Evolutionary conservation across 2,797 vertebrate species (phyloP), one percentile per base, ranked within the genome.

Genomic region (Smutsia gigantea): DNA sequence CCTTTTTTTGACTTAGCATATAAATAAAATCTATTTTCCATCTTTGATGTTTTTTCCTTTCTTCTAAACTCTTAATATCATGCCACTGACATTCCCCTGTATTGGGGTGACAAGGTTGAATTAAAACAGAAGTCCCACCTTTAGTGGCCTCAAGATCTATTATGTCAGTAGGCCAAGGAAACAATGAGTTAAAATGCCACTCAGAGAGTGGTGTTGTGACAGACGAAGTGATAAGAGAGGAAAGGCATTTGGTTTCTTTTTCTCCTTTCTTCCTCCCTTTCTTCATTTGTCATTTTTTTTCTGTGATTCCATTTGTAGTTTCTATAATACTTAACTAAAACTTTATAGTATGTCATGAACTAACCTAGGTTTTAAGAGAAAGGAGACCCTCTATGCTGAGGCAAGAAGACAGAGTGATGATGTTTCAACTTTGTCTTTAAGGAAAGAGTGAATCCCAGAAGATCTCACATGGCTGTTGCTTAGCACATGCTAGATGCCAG

Each of bases 401-500:
- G 4, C 9, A 72, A 31, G 2, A 1, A 83, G 49, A 64, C 64
- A 85, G 68, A 19, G 14, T 27, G 10, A 19, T 8, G 27, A 55
- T 5, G 12, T n/a, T n/a, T 79, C 27, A 5, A 39, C 14, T 25
- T 90, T n/a, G 25, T 71, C 68, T 93, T 46, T 31, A 64, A 94
- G n/a, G 39, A 53, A 87, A 71, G 39, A 83, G 4, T 46, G 49
- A 71, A 74, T 72, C 55, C 46, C 17, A 55, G 14, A 42, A 57
- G 49, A 53, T 83, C 31, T 53, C 49, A 83, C 39, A 77, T 87
- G 19, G 63, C 9, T 71, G 71, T 29, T 27, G 2, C 92, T 64
- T 18, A 2, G 21, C 42, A 7, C 31, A 25, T 15, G 13, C 4
- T 46, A 34, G 57, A 6, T 2, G 10, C 25, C 29, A 13, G 0